Evolutionary conservation across 1,140 invertebrate species (phyloP).

Genomic region (Monochamus saltuarius): DNA sequence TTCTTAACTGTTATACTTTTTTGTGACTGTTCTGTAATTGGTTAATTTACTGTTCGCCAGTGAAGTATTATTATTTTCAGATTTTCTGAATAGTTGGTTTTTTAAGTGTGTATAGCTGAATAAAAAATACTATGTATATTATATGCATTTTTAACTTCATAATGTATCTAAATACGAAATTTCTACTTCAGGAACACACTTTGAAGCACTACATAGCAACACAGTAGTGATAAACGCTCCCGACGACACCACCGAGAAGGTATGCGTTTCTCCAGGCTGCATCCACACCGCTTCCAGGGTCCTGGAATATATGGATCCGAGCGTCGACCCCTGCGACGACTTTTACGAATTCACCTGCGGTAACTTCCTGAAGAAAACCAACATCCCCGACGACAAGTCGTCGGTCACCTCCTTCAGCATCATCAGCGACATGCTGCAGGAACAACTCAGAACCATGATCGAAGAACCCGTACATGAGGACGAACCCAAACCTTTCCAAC

Average conservation of each 20-base stretch:
- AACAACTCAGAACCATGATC: conserved; percentile 74
- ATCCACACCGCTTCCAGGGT: conserved; percentile 71
- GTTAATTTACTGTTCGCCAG: too few relatives aligned
- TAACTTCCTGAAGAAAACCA: conserved; percentile 67
- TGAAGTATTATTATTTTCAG: too few relatives aligned
- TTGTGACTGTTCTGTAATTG: too few relatives aligned
- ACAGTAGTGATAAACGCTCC: conserved; percentile 9
- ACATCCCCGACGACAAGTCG: conserved; percentile 80
- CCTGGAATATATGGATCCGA: conserved; percentile 70
- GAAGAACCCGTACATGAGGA: conserved; percentile 64
- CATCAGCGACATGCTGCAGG: conserved; percentile 76
- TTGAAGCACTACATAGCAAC: too few relatives aligned
- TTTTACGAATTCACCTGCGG: conserved; percentile 87
- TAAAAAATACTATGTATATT: too few relatives aligned
- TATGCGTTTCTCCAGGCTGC: conserved; percentile 66
- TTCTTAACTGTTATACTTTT: too few relatives aligned
- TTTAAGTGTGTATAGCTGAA: too few relatives aligned
- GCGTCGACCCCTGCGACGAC: conserved; percentile 84
- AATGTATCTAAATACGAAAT: neutral
- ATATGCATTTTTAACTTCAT: too few relatives aligned
- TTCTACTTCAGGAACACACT: neutral
- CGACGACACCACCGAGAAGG: conserved; percentile 33
- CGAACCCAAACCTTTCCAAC: conserved; percentile 71
- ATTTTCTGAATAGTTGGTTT: too few relatives aligned
- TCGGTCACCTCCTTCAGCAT: conserved; percentile 78